Evolutionary conservation across 2,113 vertebrate genomes (phyloP), one percentile per base, ranked within the genome.

Genomic region (Pluvianellus socialis): DNA sequence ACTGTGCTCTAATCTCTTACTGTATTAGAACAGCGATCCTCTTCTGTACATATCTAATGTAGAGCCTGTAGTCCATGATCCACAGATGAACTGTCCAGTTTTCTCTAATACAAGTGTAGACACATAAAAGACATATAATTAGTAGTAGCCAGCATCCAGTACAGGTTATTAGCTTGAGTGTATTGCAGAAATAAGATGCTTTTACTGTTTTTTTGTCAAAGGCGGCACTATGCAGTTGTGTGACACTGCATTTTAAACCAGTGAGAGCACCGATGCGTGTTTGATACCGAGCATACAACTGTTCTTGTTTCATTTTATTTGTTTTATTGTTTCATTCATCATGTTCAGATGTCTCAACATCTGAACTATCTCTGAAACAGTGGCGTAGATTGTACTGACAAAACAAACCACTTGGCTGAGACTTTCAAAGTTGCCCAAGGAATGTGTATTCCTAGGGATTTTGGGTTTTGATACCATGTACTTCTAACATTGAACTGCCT

Each of bases 251-350:
- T 63, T 95, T 89, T 67, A 63, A 71, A 47, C 32, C 21, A 30
- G 12, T 9, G 42, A 45, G 35, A 50, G 28, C n/a, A 61, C 40
- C 2, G 0, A 1, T 27, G 56, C 4, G 1, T 42, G 5, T 87
- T 94, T 23, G 32, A 11, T 77, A 18, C 9, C 0, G 1, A 75
- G 38, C 16, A 2, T 28, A 3, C 44, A 40, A 24, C 26, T 28
- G 33, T n/a, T 86, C n/a, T 49, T 30, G 14, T 55, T 55, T 79
- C 3, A 3, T 35, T 77, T 70, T 35, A 23, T 44, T 71, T 84
- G 35, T 23, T 55, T 38, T 38, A 38, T 38, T 38, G 38, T 38
- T 38, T 38, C 38, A 38, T 38, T 38, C 38, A 38, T 38, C 7
- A 38, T 38, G 38, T 38, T 38, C 38, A 38, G 38, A 24, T 63